phyloP scores from a whole-genome alignment of 2,888 invertebrate genomes.

The Cordilura impudica region DNA sequence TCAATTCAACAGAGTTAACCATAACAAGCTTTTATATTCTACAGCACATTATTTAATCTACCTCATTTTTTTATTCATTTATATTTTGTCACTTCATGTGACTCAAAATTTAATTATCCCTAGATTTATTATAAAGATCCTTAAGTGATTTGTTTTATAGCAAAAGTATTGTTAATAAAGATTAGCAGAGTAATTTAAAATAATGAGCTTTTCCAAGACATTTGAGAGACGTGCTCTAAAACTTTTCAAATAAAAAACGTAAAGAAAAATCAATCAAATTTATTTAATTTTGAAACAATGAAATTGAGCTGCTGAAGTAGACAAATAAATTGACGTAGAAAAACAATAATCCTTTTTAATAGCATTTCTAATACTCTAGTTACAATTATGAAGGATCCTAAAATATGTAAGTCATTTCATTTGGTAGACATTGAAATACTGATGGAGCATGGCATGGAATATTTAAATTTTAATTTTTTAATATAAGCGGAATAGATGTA shows the following conservation, averaged over 20 bases:
- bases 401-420: no score
- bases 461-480: no score
- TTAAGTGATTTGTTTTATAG: background rate
- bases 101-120: background rate
- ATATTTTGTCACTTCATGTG: no score
- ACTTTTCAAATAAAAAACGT: background rate
- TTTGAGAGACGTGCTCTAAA: background rate
- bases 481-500: no score
- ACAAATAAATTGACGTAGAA: slow-evolving; percentile 20
- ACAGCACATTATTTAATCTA: no score
- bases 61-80: no score
- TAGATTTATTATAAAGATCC: background rate
- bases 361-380: no score
- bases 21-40: no score
- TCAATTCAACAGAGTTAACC: no score
- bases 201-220: background rate
- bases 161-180: background rate
- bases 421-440: no score
- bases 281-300: slow-evolving; percentile 2
- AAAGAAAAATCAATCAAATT: background rate
- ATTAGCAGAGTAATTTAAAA: background rate
- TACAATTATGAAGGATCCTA: no score
- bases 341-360: slow-evolving; percentile 45
- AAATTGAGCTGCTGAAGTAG: background rate
- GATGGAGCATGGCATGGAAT: no score